phyloP scores from a whole-genome alignment of 2,113 vertebrate species.

The Bos taurus region ARS-UCD2.0 NC_037332.1:40881501-40882000 shows the following conservation, averaged over 20 bases:
- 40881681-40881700: neutral
- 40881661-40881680: neutral
- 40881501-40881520: neutral
- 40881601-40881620: rapidly evolving
- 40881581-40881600: neutral
- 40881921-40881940: neutral
- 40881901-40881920: neutral
- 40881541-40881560: neutral
- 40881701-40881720: neutral
- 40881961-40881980: neutral
- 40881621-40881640: neutral
- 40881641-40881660: neutral
- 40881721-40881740: neutral
- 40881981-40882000: neutral
- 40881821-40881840: neutral
- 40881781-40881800: neutral
- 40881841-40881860: neutral
- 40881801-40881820: neutral
- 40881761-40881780: neutral
- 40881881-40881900: neutral
- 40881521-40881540: neutral
- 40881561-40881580: neutral
- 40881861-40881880: neutral
- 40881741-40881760: neutral
- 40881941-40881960: neutral